Base-by-base conservation (phyloP, 2,113 vertebrate genomes). In the Amazona vittata region DNA sequence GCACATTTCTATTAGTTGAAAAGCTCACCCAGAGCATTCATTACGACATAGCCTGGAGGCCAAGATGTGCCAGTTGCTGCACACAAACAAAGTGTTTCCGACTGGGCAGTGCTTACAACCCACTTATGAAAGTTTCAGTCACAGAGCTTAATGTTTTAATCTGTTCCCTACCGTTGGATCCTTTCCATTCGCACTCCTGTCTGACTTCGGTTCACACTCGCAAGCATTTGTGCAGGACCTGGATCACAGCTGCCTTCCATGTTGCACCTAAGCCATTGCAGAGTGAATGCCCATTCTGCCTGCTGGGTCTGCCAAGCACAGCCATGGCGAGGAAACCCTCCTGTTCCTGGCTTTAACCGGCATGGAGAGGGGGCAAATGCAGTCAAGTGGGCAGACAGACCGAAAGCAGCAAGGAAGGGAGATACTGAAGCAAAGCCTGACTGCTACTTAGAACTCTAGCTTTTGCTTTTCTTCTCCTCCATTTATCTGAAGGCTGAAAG, bases 301-400 rank as follows among this genome's bases (percentile, higher is more conserved):
- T 9, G 37, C 37, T 31, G n/a, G 46, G 21, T 21, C 19, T 16
- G 69, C 52, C 5, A 5, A 12, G 69, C 33, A 2, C 19, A 25
- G 39, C 63, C 62, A 1, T 1, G 12, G 7, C 0, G 1, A 21
- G 49, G 50, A 18, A 22, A 7, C 53, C 25, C 35, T n/a, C 17
- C 44, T 47, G 46, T 0, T n/a, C 5, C 35, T 11, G 74, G 15
- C 37, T 49, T 16, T 22, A 20, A 37, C 10, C 10, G 35, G 22
- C 19, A 6, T 4, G 26, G 43, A 37, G 35, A 37, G 44, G 16
- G 39, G 33, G 31, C 24, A 49, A 6, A 13, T 11, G 7, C 71
- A 26, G 29, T 29, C 50, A 15, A 5, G 29, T 6, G 6, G 24
- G 41, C 37, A 15, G 20, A 20, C 11, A 15, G 35, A 9, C 33